A percentile compares a stretch with the other conserved stretches of the same genome.
These are phyloP conservation scores for Tuberolachnus salignus DNA, from an alignment of 2,888 invertebrate species.

Conservation along the genomic window DNA sequence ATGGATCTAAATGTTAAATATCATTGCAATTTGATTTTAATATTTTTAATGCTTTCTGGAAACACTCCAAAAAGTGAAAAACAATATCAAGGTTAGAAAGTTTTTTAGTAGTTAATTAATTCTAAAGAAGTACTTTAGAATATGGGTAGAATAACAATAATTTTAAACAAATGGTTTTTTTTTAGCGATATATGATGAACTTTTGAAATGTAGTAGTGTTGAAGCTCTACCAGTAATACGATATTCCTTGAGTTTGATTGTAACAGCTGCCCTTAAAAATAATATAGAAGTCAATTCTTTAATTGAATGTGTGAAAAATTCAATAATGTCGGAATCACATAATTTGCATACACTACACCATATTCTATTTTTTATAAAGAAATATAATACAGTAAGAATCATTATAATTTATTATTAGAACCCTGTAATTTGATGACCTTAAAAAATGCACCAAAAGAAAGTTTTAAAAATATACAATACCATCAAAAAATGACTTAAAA, in stretches of 20 bases:
- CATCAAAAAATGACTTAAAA: too few relatives aligned
- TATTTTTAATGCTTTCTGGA: slow-evolving; percentile 38
- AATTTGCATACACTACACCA: slow-evolving; percentile 39
- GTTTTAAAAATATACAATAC: too few relatives aligned
- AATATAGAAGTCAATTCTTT: slow-evolving; percentile 24
- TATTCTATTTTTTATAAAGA: slow-evolving; percentile 37
- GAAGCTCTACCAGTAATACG: slow-evolving; percentile 46
- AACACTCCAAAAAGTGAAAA: slow-evolving; percentile 35
- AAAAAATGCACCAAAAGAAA: too few relatives aligned
- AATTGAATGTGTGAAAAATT: slow-evolving; percentile 32
- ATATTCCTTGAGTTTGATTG: slow-evolving; percentile 36
- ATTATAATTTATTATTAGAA: too few relatives aligned
- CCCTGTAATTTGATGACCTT: too few relatives aligned
- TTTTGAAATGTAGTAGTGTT: slow-evolving; percentile 34
- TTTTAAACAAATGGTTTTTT: neutral
- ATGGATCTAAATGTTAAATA: slow-evolving; percentile 53
- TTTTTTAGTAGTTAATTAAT: neutral
- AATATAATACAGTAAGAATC: slow-evolving; percentile 41
- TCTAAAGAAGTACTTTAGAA: neutral
- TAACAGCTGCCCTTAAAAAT: slow-evolving; percentile 10
- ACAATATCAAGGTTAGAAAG: slow-evolving; percentile 34
- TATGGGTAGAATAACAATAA: neutral
- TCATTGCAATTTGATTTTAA: slow-evolving; percentile 49
- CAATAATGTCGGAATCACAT: slow-evolving; percentile 28
- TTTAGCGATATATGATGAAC: slow-evolving; percentile 45